Evolutionary conservation across 2,797 vertebrate genomes (phyloP), one percentile per base, ranked within the genome.

Genomic region (Sebastes hopkinsi): DNA sequence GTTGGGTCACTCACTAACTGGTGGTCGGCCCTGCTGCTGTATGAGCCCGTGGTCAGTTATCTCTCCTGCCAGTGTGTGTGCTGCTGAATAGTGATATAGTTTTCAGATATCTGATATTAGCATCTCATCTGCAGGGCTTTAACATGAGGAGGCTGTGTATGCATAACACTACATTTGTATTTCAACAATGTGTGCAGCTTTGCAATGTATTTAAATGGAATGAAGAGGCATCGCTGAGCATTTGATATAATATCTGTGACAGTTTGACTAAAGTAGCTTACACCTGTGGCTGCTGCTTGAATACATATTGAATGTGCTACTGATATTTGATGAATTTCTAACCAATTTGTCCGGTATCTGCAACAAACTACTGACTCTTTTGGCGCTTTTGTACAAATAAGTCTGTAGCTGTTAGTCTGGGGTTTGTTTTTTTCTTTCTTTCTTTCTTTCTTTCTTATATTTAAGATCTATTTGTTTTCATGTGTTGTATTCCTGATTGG

Each of bases 161-260:
- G 32, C 18, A 7, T 30, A 64, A 86, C 85, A 80, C 79, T 86
- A 82, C 59, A 55, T 67, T 67, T 68, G 55, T 68, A 58, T 84
- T 58, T 20, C 59, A 71, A 22, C 11, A 4, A 4, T 34, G 11
- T 36, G 22, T 42, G 29, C 50, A 27, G 72, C 30, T 79, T 73
- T 79, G 34, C 61, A 25, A 1, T 72, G 72, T 68, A 67, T 82
- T 82, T 55, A 18, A 74, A 64, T 56, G 8, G n/a, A 38, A 54
- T 14, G 61, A 65, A 18, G n/a, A 42, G 12, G 27, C 30, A 4
- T 65, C 50, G 22, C 20, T 75, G 58, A 34, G 22, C 9, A 50
- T 50, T 46, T 50, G 0, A 7, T 18, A 32, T 23, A 13, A 20
- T 38, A 20, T 58, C 38, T 59, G 38, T 50, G 7, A 38, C 27